Percentiles rank a stretch among this genome's conserved stretches.
These are phyloP conservation scores for Gymnogyps californianus DNA, from an alignment of 2,113 vertebrate genomes.

Conservation along the genomic window DNA sequence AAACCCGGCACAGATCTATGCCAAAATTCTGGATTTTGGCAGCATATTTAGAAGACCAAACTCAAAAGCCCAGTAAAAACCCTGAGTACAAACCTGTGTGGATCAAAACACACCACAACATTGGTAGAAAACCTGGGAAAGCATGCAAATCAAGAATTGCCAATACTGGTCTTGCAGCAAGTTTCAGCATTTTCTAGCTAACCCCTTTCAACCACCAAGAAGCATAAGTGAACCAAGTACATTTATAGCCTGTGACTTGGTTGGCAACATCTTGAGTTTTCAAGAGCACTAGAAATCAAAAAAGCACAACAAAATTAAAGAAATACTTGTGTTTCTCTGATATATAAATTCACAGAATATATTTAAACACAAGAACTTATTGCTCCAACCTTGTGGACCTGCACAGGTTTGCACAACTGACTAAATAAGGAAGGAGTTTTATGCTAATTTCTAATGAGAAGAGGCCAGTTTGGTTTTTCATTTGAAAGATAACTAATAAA, in stretches of 20 bases:
- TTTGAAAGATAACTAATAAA: background rate
- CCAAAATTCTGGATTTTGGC: background rate
- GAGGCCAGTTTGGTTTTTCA: background rate
- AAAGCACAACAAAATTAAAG: background rate
- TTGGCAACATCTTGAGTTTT: background rate
- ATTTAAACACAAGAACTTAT: background rate
- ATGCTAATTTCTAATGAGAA: background rate
- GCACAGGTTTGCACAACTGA: background rate
- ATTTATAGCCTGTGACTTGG: background rate
- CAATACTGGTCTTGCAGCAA: background rate
- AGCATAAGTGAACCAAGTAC: background rate
- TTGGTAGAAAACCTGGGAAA: background rate
- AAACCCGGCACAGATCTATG: background rate
- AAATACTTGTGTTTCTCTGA: background rate
- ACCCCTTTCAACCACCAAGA: background rate
- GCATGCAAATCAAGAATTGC: background rate
- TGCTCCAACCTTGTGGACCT: background rate
- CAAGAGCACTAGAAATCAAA: background rate
- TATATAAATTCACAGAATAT: background rate
- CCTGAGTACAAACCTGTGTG: background rate
- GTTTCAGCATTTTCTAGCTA: background rate
- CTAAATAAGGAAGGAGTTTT: background rate
- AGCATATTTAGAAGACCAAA: background rate
- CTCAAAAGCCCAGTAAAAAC: background rate
- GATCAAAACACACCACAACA: background rate